Percentiles rank a stretch among this genome's conserved stretches.
Conservation (phyloP, 2,797 vertebrate species). For the Perodicticus potto region DNA sequence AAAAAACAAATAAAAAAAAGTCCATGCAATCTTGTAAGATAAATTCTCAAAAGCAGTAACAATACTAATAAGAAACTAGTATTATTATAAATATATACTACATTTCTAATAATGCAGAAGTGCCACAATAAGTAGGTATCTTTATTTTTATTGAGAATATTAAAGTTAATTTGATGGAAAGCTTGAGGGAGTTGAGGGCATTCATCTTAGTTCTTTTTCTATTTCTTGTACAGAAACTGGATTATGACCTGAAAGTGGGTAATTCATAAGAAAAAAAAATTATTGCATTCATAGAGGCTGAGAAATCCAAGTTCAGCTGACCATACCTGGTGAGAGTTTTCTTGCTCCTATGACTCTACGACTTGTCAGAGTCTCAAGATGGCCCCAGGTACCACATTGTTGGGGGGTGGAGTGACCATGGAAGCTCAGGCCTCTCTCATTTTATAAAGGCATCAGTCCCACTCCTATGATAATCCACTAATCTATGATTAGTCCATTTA, state of each 20-base stretch:
- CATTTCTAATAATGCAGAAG: not conserved
- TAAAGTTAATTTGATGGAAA: not conserved
- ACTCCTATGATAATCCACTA: not conserved
- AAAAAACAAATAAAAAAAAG: not conserved
- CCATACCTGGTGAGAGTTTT: not conserved
- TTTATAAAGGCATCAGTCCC: not conserved
- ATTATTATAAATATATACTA: not conserved
- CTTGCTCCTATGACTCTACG: not conserved
- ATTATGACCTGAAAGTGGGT: not conserved
- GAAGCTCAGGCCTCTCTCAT: not conserved
- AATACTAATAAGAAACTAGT: not conserved
- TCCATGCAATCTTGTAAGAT: not conserved
- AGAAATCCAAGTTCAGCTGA: not conserved
- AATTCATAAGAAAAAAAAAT: not conserved
- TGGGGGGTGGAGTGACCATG: not conserved
- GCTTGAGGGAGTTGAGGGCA: not conserved
- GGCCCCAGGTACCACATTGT: not conserved
- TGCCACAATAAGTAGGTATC: not conserved
- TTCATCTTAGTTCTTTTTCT: not conserved
- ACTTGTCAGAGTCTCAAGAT: not conserved
- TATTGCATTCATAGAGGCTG: not conserved
- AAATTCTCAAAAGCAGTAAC: not conserved
- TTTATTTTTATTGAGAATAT: not conserved
- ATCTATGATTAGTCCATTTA: not conserved
- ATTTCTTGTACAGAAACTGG: not conserved